Base-by-base conservation (phyloP, 64 coral and sea anemone species). In the Cladopsammia gracilis region DNA sequence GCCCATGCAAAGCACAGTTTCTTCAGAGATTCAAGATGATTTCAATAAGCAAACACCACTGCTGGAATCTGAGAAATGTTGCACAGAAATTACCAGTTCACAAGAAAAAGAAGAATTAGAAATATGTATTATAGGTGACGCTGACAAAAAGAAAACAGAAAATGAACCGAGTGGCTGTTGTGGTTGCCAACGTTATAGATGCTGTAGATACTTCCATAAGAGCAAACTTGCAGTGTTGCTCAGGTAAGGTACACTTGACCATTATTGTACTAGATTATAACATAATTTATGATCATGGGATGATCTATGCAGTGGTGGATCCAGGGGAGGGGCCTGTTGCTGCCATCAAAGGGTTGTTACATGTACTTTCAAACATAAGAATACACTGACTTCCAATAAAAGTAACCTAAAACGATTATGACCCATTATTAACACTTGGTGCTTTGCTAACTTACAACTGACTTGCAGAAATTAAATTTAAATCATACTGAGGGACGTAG, bases 1-100 rank as follows among this genome's bases (percentile, higher is more conserved):
- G 23, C 60, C 80, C 10, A 48, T 84, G 58, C 58, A 84, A 67
- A 84, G 80, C 80, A 84, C 80, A 67, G 44, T 14, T 44, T 61
- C n/a, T 7, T 59, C 15, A 60, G 77, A 80, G 25, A 61, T 44
- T 62, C 77, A 80, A 80, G 77, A 80, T 6, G 77, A 80, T 80
- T 61, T 8, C 25, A 61, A 61, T 60, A 42, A 80, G 54, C 8
- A 22, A 18, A 23, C 10, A 43, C 26, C 42, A 60, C 77, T 43
- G 54, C 60, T 10, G n/a, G 58, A 62, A 2, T 44, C 43, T 83
- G 80, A 83, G 8, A 67, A 64, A 8, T 43, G 58, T 64, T 19
- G 60, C 12, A 12, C 42, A 48, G 18, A 83, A 67, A 45, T 64
- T 20, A 20, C 14, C 3, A 67, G 60, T 45, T 23, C 20, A 3